Conservation (phyloP, 64 coral and sea anemone genomes). For the Dendrophyllia cribrosa region DNA sequence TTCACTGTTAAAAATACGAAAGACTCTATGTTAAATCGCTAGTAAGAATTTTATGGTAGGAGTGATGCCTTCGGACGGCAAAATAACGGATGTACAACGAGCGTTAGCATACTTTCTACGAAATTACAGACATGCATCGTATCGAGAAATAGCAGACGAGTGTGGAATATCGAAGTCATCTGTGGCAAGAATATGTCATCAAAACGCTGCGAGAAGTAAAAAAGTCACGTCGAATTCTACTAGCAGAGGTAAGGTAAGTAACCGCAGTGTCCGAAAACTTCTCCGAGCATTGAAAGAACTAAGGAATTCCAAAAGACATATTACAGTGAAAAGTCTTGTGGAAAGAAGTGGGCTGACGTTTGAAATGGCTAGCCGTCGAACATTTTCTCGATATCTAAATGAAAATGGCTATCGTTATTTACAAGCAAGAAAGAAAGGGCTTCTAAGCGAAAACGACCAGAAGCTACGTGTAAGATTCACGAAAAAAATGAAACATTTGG, state of each 20-base stretch:
- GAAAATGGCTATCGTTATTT: conserved; percentile 17
- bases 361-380: conserved; percentile 12
- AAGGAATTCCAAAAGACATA: conserved; percentile 9
- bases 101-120: conserved; percentile 31
- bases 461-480: conserved; percentile 18
- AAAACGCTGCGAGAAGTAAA: neutral
- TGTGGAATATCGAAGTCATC: conserved; percentile 60
- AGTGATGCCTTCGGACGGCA: neutral
- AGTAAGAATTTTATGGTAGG: too few species aligned
- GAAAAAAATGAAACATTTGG: conserved; percentile 3
- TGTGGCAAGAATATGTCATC: neutral
- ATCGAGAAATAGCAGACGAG: conserved; percentile 20
- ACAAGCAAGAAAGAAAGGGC: conserved; percentile 36
- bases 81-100: neutral
- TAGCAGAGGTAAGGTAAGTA: conserved; percentile 21
- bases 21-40: too few species aligned
- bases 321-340: conserved; percentile 45
- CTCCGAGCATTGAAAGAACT: conserved; percentile 1
- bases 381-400: conserved; percentile 46
- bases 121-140: conserved; percentile 18
- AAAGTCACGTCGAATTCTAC: neutral
- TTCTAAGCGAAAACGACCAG: conserved; percentile 10
- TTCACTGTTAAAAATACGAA: too few species aligned
- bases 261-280: neutral
- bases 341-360: conserved; percentile 25